These are phyloP conservation scores for Troides oblongomaculatus DNA, from an alignment of 2,888 invertebrate genomes.

Conservation along the genomic window DNA sequence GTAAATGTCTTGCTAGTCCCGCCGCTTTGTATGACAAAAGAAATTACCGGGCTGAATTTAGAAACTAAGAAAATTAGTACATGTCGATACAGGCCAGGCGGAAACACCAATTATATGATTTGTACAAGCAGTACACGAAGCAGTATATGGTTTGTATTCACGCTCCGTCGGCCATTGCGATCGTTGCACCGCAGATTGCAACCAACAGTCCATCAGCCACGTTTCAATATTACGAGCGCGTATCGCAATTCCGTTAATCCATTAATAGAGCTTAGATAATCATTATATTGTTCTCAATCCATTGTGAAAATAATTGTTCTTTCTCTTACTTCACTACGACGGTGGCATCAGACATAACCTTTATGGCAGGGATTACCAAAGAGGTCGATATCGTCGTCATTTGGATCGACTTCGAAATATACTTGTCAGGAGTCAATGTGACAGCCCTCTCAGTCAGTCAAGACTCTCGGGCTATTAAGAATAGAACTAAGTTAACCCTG, in stretches of 20 bases:
- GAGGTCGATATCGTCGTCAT: too few species aligned
- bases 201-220: conserved; percentile 22
- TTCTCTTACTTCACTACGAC: not conserved
- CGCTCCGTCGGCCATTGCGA: conserved; percentile 54
- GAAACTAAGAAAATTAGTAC: conserved; percentile 26
- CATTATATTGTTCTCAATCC: not conserved
- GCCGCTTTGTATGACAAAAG: not conserved
- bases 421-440: too few species aligned
- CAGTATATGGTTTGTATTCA: conserved; percentile 45
- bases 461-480: too few species aligned
- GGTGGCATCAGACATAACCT: not conserved
- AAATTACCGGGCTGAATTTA: conserved; percentile 18
- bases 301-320: not conserved
- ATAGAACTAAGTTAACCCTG: too few species aligned
- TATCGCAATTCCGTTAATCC: conserved; percentile 26
- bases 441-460: too few species aligned
- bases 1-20: too few species aligned
- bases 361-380: too few species aligned
- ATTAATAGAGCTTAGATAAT: conserved; percentile 7
- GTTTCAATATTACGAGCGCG: conserved; percentile 24
- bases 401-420: too few species aligned
- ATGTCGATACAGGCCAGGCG: conserved; percentile 38
- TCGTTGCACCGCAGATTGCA: conserved; percentile 48
- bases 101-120: conserved; percentile 48
- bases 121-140: conserved; percentile 29